Percentiles rank a stretch among this genome's conserved stretches.
These are phyloP conservation scores for Pandemis corylana DNA, from an alignment of 2,888 invertebrate species.

Conservation along the genomic window DNA sequence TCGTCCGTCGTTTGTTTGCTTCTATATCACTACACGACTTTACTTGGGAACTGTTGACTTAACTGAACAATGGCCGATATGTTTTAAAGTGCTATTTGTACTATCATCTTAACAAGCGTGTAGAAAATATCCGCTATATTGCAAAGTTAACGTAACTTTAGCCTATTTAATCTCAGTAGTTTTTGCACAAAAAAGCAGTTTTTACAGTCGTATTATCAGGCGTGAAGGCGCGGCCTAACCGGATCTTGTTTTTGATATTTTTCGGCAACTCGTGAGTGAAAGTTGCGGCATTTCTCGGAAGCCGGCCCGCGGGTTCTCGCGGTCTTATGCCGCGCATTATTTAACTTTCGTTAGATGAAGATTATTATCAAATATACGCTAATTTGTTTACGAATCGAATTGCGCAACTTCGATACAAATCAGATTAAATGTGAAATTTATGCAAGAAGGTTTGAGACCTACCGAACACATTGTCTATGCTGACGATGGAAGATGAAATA, in stretches of 20 bases:
- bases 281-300: constrained; percentile 69
- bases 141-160: background rate
- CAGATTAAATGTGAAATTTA: constrained; percentile 1
- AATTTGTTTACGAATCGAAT: constrained; percentile 58
- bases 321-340: constrained; percentile 68
- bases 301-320: constrained; percentile 68
- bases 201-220: background rate
- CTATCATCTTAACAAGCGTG: background rate
- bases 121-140: background rate
- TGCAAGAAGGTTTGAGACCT: background rate
- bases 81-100: background rate
- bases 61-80: background rate
- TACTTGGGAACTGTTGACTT: background rate
- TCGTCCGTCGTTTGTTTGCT: background rate
- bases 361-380: constrained; percentile 64
- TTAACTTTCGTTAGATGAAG: constrained; percentile 70
- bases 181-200: background rate
- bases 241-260: constrained; percentile 68
- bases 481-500: background rate
- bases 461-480: background rate
- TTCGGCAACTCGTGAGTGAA: constrained; percentile 68
- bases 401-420: constrained; percentile 49
- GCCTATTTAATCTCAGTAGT: background rate
- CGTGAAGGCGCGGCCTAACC: constrained; percentile 56
- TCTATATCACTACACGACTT: background rate